Evolutionary conservation across 2,797 vertebrate genomes (phyloP), one percentile per base, ranked within the genome.

Genomic region (Stomatorhinus walkeri): DNA sequence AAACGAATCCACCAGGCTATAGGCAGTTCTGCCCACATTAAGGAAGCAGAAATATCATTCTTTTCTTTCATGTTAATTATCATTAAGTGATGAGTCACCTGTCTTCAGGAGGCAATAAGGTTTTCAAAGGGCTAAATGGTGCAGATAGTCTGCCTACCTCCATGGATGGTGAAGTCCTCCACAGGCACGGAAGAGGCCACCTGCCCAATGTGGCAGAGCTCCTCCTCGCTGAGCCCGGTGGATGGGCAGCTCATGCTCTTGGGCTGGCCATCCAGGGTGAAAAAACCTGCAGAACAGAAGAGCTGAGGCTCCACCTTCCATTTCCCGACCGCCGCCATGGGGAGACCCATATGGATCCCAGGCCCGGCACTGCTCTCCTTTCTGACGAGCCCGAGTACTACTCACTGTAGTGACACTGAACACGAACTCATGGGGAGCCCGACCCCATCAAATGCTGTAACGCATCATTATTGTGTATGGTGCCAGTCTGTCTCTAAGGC

Each of bases 91-190:
- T 16, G 14, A 36, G 4, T 72, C 68, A 3, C 19, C 40, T 12
- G 79, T 22, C 79, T 19, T 72, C 32, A 1, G 32, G 12, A 32
- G 14, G 28, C 64, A 10, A 72, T 72, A 32, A 40, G 36, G 40
- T n/a, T n/a, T 43, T 3, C 36, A 46, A 43, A 81, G 40, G 72
- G n/a, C 40, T 19, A 46, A n/a, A 79, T 22, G 76, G 19, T 43
- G 68, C 6, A 72, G 68, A 36, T 79, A n/a, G 32, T 56, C 76
- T 16, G 59, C 22, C 24, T 84, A 97, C 97, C 97, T 92, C 97
- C 97, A 7, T 98, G 97, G 91, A 98, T 96, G 52, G 95, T 96
- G 93, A 99, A 97, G 91, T 97, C 96, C 89, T 98, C 96, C 89
- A 97, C 94, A 0, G 97, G 97, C 61, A 98, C 97, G 0, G 97